Evolutionary conservation across 2,797 vertebrate genomes (phyloP).

Genomic region (Choloepus didactylus): DNA sequence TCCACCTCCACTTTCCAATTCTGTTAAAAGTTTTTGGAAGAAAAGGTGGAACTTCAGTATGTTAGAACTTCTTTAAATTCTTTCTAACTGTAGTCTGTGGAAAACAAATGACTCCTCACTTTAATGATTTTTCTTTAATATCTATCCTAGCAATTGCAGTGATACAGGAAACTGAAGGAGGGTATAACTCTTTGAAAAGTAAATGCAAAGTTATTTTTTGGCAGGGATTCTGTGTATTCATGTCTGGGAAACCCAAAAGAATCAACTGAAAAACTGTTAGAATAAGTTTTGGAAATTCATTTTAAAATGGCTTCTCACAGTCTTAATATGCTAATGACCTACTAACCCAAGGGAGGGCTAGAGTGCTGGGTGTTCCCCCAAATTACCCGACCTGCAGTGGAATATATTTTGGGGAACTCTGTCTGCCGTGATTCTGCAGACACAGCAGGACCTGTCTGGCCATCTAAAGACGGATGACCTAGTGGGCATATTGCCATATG

Average conservation of each 20-base stretch:
- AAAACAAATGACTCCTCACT: not conserved
- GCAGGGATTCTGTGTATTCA: not conserved
- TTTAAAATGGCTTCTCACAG: not conserved
- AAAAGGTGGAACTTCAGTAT: not conserved
- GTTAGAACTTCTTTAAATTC: not conserved
- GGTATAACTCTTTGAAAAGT: not conserved
- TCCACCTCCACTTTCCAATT: not conserved
- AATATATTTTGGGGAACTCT: not conserved
- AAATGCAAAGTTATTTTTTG: not conserved
- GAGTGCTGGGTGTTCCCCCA: not conserved
- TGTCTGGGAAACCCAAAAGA: not conserved
- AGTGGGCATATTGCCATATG: not conserved
- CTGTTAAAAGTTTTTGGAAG: not conserved
- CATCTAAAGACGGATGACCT: constrained; percentile 16
- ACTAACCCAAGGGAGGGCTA: not conserved
- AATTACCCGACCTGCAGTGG: not conserved
- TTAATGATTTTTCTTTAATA: not conserved
- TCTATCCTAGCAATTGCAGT: not conserved
- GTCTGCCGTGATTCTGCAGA: not conserved
- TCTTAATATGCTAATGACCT: not conserved
- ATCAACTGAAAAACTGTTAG: not conserved
- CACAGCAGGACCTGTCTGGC: not conserved
- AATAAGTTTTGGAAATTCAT: constrained; percentile 9
- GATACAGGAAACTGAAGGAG: not conserved
- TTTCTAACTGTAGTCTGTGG: not conserved